phyloP scores from a whole-genome alignment of 2,113 vertebrate genomes.

The Oryzias melastigma region DNA sequence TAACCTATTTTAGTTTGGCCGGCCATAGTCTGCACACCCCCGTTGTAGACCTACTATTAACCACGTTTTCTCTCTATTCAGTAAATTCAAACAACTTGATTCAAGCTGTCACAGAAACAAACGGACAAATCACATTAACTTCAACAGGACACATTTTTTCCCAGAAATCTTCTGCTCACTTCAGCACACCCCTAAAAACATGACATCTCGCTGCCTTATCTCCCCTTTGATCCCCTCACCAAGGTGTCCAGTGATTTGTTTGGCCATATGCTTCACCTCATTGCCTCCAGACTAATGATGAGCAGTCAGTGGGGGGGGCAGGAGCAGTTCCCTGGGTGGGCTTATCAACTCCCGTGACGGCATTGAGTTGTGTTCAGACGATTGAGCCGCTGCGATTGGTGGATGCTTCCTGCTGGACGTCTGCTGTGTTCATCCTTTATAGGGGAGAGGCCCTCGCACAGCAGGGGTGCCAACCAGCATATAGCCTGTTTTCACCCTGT shows the following conservation, averaged over 20 bases:
- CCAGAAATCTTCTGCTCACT: neutral
- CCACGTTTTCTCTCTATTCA: neutral
- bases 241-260: conserved; percentile 33
- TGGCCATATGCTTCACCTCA: conserved; percentile 47
- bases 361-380: conserved; percentile 68
- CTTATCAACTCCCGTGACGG: conserved; percentile 62
- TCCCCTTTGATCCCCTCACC: neutral
- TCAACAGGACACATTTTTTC: conserved; percentile 41
- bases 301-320: conserved; percentile 33
- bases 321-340: conserved; percentile 65
- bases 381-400: conserved; percentile 71
- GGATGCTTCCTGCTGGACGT: conserved; percentile 53
- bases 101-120: conserved; percentile 48
- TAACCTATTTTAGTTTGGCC: too few species aligned
- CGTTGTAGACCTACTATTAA: neutral
- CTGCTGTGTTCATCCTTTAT: conserved; percentile 64
- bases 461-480: conserved; percentile 61
- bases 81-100: conserved; percentile 68
- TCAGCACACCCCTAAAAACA: neutral
- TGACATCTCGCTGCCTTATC: neutral
- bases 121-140: conserved; percentile 28
- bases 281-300: conserved; percentile 65
- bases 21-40: too few species aligned
- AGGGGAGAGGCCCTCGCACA: conserved; percentile 60
- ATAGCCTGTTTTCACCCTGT: conserved; percentile 51